These are phyloP conservation scores for Synaphobranchus kaupii DNA, from an alignment of 2,797 vertebrate genomes.

Conservation along the genomic window DNA sequence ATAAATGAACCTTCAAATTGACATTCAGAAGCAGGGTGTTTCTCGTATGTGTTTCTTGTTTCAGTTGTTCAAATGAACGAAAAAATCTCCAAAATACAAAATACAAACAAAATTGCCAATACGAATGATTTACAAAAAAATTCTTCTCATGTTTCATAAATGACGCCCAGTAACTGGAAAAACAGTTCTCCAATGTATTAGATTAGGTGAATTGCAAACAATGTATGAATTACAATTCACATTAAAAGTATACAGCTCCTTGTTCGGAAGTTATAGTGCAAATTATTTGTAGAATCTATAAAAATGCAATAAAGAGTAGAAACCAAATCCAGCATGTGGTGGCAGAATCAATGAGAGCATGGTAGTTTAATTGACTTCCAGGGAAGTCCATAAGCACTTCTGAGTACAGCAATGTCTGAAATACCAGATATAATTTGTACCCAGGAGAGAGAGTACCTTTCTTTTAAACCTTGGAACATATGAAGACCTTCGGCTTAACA, in stretches of 20 bases:
- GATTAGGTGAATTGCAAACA: not conserved
- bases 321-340: not conserved
- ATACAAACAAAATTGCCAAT: too few relatives aligned
- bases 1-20: too few relatives aligned
- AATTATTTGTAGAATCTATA: not conserved
- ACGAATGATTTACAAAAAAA: too few relatives aligned
- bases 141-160: too few relatives aligned
- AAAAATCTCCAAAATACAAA: too few relatives aligned
- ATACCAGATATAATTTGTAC: not conserved
- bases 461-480: not conserved
- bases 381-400: not conserved
- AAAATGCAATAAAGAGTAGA: not conserved
- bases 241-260: not conserved
- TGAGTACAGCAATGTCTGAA: not conserved
- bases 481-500: not conserved
- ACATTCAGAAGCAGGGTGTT: too few relatives aligned
- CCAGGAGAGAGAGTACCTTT: not conserved
- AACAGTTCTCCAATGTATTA: not conserved
- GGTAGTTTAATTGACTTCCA: not conserved
- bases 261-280: not conserved
- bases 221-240: not conserved
- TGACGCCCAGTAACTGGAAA: not conserved
- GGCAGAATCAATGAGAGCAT: not conserved
- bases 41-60: too few relatives aligned
- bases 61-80: too few relatives aligned